Evolutionary conservation across 2,888 invertebrate genomes (phyloP), one percentile per base, ranked within the genome.

Genomic region (Temnothorax rugatulus): DNA sequence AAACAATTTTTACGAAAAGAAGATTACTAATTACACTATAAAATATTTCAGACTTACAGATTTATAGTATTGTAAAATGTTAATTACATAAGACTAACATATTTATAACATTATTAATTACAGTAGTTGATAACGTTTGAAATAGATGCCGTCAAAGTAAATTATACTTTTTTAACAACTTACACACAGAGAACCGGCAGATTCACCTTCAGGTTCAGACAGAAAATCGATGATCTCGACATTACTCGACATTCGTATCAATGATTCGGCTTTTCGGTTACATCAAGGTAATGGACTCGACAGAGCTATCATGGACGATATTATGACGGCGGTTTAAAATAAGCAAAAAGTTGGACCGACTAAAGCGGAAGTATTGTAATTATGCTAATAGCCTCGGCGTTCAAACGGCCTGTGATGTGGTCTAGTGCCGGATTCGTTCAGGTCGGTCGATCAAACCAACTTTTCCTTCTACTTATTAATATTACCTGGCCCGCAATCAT

Each of bases 401-500:
- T 91, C 91, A 87, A 89, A 92, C 87, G 89, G 86, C 89, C 93
- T 94, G 93, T 94, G 94, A 94, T 94, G 94, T 94, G 94, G 89
- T 89, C 90, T 87, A 87, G 87, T 83, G 87, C 87, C 82, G 90
- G 90, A 86, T 87, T 84, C 86, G 87, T 77, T 88, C 89, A 86
- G 91, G 91, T 91, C 89, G 90, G 91, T 93, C 94, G 94, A 94
- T 94, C 94, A 93, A 93, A 94, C 94, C 93, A 94, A 94, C 61
- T 93, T 94, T 94, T 93, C 93, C 93, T 93, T 92, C 94, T 93
- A 94, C 94, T 94, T 94, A 94, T 94, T 94, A 94, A 94, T 94
- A 94, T 94, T 94, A 94, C 93, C 91, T 86, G 88, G 89, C 86
- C 87, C 84, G 44, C 50, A 61, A 57, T 76, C 84, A 8, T 83